Conservation (phyloP, 2,797 vertebrate species). For the Eupleurogrammus muticus region DNA sequence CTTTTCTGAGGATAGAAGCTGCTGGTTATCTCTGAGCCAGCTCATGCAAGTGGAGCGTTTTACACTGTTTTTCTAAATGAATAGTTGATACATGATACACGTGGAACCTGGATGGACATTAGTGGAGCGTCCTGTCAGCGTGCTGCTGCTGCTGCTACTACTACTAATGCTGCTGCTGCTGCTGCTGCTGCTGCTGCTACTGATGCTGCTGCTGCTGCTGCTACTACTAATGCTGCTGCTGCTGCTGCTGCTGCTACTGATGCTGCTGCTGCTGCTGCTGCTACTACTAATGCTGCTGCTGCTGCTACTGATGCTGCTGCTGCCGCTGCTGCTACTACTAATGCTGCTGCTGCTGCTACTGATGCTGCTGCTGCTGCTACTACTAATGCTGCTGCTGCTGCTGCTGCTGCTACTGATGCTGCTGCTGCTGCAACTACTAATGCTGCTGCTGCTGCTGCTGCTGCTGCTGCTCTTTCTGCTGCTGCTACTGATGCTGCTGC, state of each 20-base stretch:
- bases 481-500: slow-evolving; percentile 44
- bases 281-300: too few species aligned
- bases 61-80: not conserved
- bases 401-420: too few species aligned
- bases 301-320: slow-evolving; percentile 44
- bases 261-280: slow-evolving; percentile 31
- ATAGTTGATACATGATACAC: not conserved
- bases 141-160: not conserved
- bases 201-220: too few species aligned
- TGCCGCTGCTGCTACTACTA: slow-evolving; percentile 1
- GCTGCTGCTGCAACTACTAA: slow-evolving; percentile 3
- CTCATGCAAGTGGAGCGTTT: not conserved
- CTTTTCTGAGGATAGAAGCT: too few species aligned
- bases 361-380: slow-evolving; percentile 32
- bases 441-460: slow-evolving; percentile 31
- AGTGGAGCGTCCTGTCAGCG: slow-evolving; percentile 1
- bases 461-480: too few species aligned
- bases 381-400: too few species aligned
- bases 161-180: slow-evolving; percentile 23
- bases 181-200: slow-evolving; percentile 18
- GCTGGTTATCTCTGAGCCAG: not conserved
- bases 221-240: too few species aligned
- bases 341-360: too few species aligned
- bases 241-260: slow-evolving; percentile 4
- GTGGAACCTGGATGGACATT: not conserved